phyloP scores from a whole-genome alignment of 2,113 vertebrate species.

The Phaethornis superciliosus region DNA sequence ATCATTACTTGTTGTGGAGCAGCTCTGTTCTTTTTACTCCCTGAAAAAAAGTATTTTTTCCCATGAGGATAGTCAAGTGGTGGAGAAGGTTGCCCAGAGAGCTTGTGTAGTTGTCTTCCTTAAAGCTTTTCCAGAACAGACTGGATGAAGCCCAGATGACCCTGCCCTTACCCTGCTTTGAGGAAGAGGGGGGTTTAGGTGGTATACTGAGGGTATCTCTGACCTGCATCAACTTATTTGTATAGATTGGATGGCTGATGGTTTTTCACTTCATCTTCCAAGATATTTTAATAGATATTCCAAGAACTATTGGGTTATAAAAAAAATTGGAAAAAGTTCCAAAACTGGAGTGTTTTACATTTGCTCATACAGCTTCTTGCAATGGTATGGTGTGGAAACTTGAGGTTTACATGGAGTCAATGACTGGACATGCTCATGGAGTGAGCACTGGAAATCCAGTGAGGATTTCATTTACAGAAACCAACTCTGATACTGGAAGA shows the following conservation, averaged over 20 bases:
- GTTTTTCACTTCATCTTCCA: neutral
- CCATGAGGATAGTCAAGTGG: neutral
- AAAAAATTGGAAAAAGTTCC: neutral
- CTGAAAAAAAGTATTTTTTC: neutral
- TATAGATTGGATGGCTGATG: neutral
- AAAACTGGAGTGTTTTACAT: neutral
- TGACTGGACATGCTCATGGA: neutral
- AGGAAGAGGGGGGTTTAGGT: neutral
- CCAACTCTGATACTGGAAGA: neutral
- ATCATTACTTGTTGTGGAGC: neutral
- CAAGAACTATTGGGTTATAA: neutral
- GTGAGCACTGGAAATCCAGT: neutral
- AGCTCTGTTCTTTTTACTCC: neutral
- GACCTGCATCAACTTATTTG: neutral
- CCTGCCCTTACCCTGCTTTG: neutral
- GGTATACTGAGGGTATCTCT: neutral
- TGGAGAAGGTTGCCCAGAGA: neutral
- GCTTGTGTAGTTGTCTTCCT: neutral
- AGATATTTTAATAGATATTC: too few species aligned
- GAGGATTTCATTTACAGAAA: neutral
- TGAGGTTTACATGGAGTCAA: neutral
- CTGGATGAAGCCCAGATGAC: neutral
- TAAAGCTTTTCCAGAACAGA: neutral
- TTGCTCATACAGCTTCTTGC: neutral
- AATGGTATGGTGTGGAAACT: neutral